These are phyloP conservation scores for Globodera rostochiensis DNA, from an alignment of 1,140 invertebrate species.

Conservation along the genomic window DNA sequence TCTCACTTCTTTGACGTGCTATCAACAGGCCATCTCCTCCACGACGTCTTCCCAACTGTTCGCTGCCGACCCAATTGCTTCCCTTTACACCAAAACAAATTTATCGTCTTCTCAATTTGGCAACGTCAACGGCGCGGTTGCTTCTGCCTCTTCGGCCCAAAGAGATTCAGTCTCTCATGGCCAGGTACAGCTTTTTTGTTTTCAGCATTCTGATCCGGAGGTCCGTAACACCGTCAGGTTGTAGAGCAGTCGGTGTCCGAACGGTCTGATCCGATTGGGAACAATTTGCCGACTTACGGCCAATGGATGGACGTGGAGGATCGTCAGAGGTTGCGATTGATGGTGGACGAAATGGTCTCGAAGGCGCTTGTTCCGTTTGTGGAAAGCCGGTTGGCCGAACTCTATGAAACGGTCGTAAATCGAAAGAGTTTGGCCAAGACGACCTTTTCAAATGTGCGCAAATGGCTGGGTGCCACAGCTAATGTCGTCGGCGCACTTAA, in stretches of 20 bases:
- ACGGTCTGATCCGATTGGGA: not conserved
- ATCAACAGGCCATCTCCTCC: constrained; percentile 6
- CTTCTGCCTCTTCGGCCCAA: no score
- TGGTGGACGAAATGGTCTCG: constrained; percentile 42
- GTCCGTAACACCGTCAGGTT: not conserved
- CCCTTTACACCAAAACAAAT: not conserved
- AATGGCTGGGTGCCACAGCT: constrained; percentile 44
- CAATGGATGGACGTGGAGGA: constrained; percentile 42
- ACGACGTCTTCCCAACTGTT: not conserved
- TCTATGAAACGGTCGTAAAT: constrained; percentile 39
- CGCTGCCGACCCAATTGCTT: not conserved
- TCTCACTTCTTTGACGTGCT: not conserved
- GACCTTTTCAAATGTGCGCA: constrained; percentile 44
- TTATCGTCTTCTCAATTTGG: no score
- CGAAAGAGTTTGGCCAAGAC: constrained; percentile 44
- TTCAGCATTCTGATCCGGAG: no score
- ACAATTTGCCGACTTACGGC: constrained; percentile 19
- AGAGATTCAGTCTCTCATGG: not conserved
- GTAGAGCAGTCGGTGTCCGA: not conserved
- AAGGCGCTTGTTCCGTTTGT: constrained; percentile 52
- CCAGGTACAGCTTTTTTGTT: not conserved
- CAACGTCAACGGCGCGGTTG: no score
- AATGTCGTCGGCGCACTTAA: constrained; percentile 24
- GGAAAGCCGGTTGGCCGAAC: constrained; percentile 31
- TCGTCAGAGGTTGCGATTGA: constrained; percentile 40